These are phyloP conservation scores for Thomomys bottae DNA, from an alignment of 2,113 vertebrate genomes.

Conservation along the genomic window DNA sequence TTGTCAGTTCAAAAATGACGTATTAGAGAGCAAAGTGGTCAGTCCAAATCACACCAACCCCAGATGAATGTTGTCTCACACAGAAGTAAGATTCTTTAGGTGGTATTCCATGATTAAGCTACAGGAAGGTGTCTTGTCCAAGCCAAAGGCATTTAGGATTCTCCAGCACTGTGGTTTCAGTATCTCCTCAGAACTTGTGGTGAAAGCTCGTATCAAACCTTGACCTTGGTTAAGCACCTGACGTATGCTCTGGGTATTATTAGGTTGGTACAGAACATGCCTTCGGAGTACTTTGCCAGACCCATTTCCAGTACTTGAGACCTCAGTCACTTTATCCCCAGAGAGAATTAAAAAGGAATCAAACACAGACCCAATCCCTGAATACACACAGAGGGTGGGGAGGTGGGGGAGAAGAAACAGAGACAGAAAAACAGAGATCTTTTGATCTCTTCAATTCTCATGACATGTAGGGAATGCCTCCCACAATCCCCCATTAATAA, in stretches of 20 bases:
- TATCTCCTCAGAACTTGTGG: too few relatives aligned
- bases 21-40: background rate
- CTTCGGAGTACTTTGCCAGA: background rate
- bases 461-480: background rate
- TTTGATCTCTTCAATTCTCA: background rate
- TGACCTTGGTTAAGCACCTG: accelerated
- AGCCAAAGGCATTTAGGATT: background rate
- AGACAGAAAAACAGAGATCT: background rate
- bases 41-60: accelerated
- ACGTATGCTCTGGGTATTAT: background rate
- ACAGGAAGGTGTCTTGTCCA: background rate
- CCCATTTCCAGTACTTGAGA: accelerated
- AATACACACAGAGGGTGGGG: background rate
- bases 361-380: background rate
- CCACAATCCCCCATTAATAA: slow-evolving; percentile 28
- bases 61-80: too few relatives aligned
- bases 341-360: background rate
- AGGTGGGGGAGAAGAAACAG: too few relatives aligned
- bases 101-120: background rate
- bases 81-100: background rate
- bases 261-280: background rate
- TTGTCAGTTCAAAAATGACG: background rate
- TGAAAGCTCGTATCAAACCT: background rate
- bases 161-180: background rate
- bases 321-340: background rate